Evolutionary conservation across 2,888 invertebrate species (phyloP).

Genomic region (Brachypterus glaber): DNA sequence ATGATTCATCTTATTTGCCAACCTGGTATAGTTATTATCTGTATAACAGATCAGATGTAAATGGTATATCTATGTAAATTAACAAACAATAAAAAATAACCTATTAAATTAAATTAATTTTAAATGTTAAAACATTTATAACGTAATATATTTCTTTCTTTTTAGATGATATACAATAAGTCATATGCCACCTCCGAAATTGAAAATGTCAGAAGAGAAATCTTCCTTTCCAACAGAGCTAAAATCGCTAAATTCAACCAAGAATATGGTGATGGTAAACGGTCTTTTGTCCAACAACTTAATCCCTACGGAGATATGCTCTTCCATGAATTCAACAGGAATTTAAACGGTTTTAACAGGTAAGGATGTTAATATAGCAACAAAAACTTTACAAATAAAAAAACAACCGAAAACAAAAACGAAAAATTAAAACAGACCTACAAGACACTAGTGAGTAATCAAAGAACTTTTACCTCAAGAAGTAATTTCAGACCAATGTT

Average conservation of each 20-base stretch:
- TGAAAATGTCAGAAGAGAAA: slow-evolving; percentile 32
- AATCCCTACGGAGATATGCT: slow-evolving; percentile 37
- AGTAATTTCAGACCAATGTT: too few species aligned
- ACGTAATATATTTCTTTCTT: slow-evolving; percentile 12
- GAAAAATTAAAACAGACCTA: too few species aligned
- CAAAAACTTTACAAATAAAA: neutral
- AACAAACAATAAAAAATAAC: too few species aligned
- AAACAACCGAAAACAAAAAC: neutral
- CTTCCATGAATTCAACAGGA: slow-evolving; percentile 33
- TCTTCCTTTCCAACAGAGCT: slow-evolving; percentile 36
- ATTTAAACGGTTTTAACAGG: slow-evolving; percentile 36
- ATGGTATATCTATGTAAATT: too few species aligned
- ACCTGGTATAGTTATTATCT: too few species aligned
- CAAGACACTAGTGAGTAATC: too few species aligned
- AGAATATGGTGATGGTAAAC: slow-evolving; percentile 31
- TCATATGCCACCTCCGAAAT: slow-evolving; percentile 30
- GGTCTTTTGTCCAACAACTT: slow-evolving; percentile 32
- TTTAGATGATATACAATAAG: slow-evolving; percentile 34
- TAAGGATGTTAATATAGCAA: neutral
- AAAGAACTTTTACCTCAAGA: too few species aligned
- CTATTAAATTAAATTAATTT: too few species aligned
- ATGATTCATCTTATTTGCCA: too few species aligned
- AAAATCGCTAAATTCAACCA: slow-evolving; percentile 35
- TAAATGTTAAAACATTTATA: too few species aligned
- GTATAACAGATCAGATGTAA: too few species aligned